These are phyloP conservation scores for Nipponia nippon DNA, from an alignment of 2,113 vertebrate genomes.

Conservation along the genomic window DNA sequence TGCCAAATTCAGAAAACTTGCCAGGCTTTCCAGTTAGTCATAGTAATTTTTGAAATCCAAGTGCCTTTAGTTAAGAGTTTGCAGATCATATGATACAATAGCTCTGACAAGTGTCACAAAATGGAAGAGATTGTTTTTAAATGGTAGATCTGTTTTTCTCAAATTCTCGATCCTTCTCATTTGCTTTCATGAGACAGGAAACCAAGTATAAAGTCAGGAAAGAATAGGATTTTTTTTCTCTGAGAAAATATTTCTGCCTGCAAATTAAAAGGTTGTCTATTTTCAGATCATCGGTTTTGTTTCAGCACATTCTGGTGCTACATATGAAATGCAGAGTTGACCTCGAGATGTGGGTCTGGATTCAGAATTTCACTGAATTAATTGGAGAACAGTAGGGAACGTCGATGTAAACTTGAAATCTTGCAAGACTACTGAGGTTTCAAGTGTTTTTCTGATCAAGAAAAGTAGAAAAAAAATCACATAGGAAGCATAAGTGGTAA, in stretches of 20 bases:
- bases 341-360: neutral
- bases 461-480: neutral
- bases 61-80: neutral
- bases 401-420: neutral
- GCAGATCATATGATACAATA: neutral
- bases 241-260: neutral
- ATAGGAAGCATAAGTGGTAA: rapidly evolving
- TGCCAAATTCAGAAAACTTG: neutral
- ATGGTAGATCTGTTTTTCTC: neutral
- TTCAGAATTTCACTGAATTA: neutral
- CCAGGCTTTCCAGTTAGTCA: neutral
- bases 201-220: neutral
- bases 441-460: neutral
- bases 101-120: neutral
- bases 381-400: neutral
- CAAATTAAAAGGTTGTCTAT: neutral
- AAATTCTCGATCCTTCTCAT: neutral
- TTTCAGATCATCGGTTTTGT: neutral
- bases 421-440: neutral
- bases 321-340: neutral
- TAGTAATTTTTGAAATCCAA: neutral
- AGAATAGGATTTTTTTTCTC: neutral
- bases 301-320: neutral
- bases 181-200: neutral
- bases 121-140: neutral